Percentiles rank a stretch among this genome's conserved stretches.
These are phyloP conservation scores for Plutella xylostella DNA, from an alignment of 2,888 invertebrate genomes.

Conservation along the genomic window DNA sequence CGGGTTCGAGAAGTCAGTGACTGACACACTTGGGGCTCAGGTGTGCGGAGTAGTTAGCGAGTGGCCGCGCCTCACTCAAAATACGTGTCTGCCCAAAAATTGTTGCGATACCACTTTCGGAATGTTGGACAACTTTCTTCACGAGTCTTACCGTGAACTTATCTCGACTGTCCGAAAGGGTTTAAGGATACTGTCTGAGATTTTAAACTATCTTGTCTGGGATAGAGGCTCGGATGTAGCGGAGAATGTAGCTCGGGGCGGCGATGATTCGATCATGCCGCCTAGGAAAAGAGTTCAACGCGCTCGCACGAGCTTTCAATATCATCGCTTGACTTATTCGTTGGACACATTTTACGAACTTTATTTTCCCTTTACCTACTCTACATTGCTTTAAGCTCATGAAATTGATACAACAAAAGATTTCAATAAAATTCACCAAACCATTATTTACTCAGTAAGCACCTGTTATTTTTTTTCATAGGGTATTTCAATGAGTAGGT, in stretches of 20 bases:
- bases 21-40: constrained; percentile 62
- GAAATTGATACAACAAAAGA: too few relatives aligned
- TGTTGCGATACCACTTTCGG: constrained; percentile 57
- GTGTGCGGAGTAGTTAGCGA: constrained; percentile 49
- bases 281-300: constrained; percentile 62
- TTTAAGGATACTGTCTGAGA: too few relatives aligned
- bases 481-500: neutral
- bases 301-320: constrained; percentile 21
- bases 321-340: neutral
- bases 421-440: too few relatives aligned
- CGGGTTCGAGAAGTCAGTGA: constrained; percentile 54
- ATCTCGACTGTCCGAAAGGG: constrained; percentile 13
- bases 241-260: too few relatives aligned
- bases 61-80: constrained; percentile 57
- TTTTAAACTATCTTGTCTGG: too few relatives aligned
- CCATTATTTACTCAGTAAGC: too few relatives aligned
- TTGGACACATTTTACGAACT: neutral
- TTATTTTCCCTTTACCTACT: too few relatives aligned
- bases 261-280: constrained; percentile 15
- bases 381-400: too few relatives aligned
- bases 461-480: too few relatives aligned
- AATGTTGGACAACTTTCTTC: constrained; percentile 54
- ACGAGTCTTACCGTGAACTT: constrained; percentile 21
- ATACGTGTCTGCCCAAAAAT: constrained; percentile 57
- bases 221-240: too few relatives aligned